These are phyloP conservation scores for Pterocles orientalis DNA, from an alignment of 2,113 vertebrate species.

Conservation along the genomic window DNA sequence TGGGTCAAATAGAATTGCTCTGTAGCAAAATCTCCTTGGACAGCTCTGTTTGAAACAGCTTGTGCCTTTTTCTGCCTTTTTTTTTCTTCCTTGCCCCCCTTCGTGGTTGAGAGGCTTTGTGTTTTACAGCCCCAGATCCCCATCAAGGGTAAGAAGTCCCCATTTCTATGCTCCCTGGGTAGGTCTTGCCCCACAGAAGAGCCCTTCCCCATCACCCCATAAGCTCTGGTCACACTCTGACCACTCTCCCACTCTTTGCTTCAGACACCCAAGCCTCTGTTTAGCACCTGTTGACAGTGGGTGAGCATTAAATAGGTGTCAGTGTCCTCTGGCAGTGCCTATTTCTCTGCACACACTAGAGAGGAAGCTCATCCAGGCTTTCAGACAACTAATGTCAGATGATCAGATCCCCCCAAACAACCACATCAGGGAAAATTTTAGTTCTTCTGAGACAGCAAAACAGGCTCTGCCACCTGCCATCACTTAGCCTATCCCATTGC, in stretches of 20 bases:
- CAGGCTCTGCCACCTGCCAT: neutral
- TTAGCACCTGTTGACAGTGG: neutral
- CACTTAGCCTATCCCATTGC: neutral
- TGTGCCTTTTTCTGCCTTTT: neutral
- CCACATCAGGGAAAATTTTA: neutral
- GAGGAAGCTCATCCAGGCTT: neutral
- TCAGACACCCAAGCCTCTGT: neutral
- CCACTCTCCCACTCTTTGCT: neutral
- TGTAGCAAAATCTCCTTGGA: neutral
- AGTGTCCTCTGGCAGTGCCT: neutral
- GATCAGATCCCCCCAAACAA: neutral
- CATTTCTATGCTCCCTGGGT: neutral
- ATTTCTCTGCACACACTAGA: neutral
- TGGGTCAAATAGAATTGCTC: neutral
- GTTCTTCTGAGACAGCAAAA: neutral
- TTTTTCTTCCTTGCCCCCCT: neutral
- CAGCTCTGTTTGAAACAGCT: neutral
- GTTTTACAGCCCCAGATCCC: neutral
- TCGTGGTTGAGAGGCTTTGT: neutral
- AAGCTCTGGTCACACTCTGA: neutral
- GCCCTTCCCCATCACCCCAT: neutral
- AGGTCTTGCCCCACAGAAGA: neutral
- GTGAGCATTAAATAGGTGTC: neutral
- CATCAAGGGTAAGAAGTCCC: neutral
- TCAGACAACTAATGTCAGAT: neutral